Evolutionary conservation across 2,797 vertebrate genomes (phyloP).

Genomic region (Thaleichthys pacificus): DNA sequence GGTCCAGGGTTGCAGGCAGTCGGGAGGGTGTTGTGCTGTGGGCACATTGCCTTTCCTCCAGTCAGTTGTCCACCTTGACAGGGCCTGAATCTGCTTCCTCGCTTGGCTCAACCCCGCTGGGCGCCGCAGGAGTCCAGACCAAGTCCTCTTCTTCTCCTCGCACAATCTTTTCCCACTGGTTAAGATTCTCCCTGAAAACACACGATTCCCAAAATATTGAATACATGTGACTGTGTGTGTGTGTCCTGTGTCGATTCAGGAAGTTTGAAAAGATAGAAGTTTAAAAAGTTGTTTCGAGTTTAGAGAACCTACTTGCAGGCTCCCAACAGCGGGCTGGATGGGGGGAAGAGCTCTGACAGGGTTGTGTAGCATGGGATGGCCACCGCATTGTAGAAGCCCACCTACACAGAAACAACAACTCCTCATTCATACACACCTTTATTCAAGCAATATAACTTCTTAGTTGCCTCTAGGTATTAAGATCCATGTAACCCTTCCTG

Average conservation of each 20-base stretch:
- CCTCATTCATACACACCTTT: conserved; percentile 3
- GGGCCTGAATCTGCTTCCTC: conserved; percentile 76
- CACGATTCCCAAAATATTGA: conserved; percentile 35
- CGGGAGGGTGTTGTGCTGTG: conserved; percentile 52
- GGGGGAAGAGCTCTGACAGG: conserved; percentile 88
- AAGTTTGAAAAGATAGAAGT: conserved; percentile 7
- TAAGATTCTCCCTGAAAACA: conserved; percentile 87
- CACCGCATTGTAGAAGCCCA: conserved; percentile 97
- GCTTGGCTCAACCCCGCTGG: conserved; percentile 58
- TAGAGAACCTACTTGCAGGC: conserved; percentile 85
- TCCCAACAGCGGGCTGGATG: conserved; percentile 84
- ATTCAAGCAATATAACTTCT: neutral
- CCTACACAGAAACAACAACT: conserved; percentile 67
- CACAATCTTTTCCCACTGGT: conserved; percentile 93
- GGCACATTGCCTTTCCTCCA: conserved; percentile 44
- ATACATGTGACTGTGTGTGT: conserved; percentile 34
- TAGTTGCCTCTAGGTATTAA: neutral
- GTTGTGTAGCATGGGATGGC: conserved; percentile 96
- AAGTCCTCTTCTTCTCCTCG: conserved; percentile 80
- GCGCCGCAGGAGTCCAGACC: conserved; percentile 53
- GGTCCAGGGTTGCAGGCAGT: conserved; percentile 57
- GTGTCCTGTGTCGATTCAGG: conserved; percentile 3
- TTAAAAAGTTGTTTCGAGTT: too few relatives aligned
- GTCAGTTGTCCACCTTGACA: conserved; percentile 88
- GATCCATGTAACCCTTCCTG: too few relatives aligned